Base-by-base conservation (phyloP, 2,113 vertebrate species). In the Passer montanus region DNA sequence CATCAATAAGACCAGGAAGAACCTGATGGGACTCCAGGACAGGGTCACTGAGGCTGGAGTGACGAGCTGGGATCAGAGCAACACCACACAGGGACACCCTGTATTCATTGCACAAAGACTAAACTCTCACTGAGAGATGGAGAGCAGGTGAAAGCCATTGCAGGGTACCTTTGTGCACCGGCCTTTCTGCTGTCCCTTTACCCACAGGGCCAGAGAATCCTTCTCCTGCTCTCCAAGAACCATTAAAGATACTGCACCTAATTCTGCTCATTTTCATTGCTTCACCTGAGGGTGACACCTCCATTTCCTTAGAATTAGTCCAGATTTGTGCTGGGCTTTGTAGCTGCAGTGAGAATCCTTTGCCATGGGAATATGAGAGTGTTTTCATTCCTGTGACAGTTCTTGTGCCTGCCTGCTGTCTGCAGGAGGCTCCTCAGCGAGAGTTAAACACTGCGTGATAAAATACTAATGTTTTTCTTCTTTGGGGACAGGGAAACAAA, bases 381-480 rank as follows among this genome's bases (percentile, higher is more conserved):
- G 50, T 66, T 88, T 89, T 82, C 27, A 4, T 72, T 89, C 69
- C 90, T 90, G 1, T 77, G 73, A 56, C 33, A n/a, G 72, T 59
- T 72, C 90, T 52, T 88, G 22, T 2, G 72, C 78, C 89, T 80
- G 93, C 80, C 63, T 83, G 90, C 78, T 7, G 1, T 91, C 87
- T 10, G 28, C 82, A 77, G 78, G 92, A 83, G 50, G 83, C 76
- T 72, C 43, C 2, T 77, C 87, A 68, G 43, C 13, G 49, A 74
- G 84, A 92, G 59, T 89, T 90, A 52, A 47, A 85, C 0, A 1
- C 86, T 90, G 76, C 1, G 0, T 93, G 93, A 87, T 96, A 91
- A 82, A 94, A 92, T 44, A 90, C 83, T 69, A 22, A 76, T 81
- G 77, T 66, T 94, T 74, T 80, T 78, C 90, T 75, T 72, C 87